phyloP scores from a whole-genome alignment of 2,113 vertebrate genomes.

The western clawed frog (Xenopus tropicalis) region DNA sequence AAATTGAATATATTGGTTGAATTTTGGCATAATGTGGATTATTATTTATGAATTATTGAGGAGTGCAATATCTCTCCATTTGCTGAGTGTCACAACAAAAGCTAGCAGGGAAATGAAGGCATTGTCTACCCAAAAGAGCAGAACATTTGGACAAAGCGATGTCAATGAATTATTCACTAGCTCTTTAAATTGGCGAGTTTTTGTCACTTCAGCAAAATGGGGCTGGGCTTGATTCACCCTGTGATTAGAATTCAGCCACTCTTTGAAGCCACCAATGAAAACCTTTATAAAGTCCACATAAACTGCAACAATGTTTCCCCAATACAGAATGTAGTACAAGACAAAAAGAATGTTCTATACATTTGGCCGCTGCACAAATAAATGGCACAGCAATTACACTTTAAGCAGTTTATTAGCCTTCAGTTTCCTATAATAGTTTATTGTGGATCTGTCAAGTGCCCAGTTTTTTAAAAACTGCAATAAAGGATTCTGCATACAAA shows the following conservation, averaged over 20 bases:
- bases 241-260: not conserved
- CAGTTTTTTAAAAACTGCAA: too few relatives aligned
- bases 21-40: constrained; percentile 48
- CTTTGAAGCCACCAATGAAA: not conserved
- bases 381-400: too few relatives aligned
- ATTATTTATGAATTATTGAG: constrained; percentile 66
- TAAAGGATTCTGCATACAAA: too few relatives aligned
- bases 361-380: too few relatives aligned
- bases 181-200: constrained; percentile 65
- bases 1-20: constrained; percentile 48
- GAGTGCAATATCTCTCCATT: constrained; percentile 55
- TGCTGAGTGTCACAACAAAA: constrained; percentile 66
- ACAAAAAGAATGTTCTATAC: too few relatives aligned
- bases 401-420: too few relatives aligned
- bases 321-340: too few relatives aligned
- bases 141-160: constrained; percentile 71
- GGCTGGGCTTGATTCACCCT: constrained; percentile 1
- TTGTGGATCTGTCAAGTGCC: too few relatives aligned
- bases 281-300: not conserved
- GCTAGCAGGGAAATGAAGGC: constrained; percentile 68
- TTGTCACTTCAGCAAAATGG: constrained; percentile 58
- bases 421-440: too few relatives aligned
- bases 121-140: constrained; percentile 60
- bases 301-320: too few relatives aligned
- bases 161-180: constrained; percentile 74